Evolutionary conservation across 2,888 invertebrate species (phyloP).

Genomic region (Lasioglossum lativentre): DNA sequence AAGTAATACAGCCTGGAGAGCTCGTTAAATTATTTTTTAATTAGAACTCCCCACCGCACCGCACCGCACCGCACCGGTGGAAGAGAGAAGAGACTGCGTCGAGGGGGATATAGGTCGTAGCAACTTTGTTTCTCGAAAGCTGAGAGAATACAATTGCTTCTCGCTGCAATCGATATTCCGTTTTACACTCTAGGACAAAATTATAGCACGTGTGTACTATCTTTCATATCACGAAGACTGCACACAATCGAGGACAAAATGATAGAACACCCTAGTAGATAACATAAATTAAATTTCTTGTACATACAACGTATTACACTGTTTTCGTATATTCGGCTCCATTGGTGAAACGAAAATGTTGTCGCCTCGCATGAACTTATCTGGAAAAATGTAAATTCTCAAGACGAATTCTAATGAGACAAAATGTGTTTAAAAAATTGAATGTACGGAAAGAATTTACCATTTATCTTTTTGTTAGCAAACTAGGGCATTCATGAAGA

Average conservation of each 20-base stretch:
- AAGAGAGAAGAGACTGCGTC: neutral
- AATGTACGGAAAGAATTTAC: too few relatives aligned
- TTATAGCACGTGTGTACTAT: neutral
- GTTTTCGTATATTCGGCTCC: too few relatives aligned
- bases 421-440: neutral
- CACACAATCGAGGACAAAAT: neutral
- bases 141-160: neutral
- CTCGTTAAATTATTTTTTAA: slow-evolving; percentile 28
- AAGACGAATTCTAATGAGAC: neutral
- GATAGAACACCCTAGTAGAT: neutral
- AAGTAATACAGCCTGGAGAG: slow-evolving; percentile 5
- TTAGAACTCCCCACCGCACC: neutral
- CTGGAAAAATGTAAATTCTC: too few relatives aligned
- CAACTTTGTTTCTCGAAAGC: slow-evolving; percentile 3
- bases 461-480: too few relatives aligned
- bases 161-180: neutral
- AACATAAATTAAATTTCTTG: too few relatives aligned
- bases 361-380: too few relatives aligned
- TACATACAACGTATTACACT: too few relatives aligned
- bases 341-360: too few relatives aligned
- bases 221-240: too few relatives aligned
- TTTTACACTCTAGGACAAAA: neutral
- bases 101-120: neutral
- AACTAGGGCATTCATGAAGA: too few relatives aligned
- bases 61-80: neutral